phyloP scores from a whole-genome alignment of 1,140 invertebrate species.

The Eciton burchellii region DNA sequence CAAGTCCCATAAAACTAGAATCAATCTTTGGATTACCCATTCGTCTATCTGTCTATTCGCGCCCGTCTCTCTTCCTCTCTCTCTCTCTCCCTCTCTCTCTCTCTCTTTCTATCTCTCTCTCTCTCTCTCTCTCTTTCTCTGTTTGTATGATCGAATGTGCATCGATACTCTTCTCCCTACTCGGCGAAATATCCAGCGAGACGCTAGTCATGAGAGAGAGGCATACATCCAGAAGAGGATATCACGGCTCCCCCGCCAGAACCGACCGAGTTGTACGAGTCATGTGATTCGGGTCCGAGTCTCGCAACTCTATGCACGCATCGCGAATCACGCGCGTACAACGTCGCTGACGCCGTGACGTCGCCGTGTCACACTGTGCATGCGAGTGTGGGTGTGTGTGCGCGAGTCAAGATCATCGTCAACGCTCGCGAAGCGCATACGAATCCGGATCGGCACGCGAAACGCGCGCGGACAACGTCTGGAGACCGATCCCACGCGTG shows the following conservation, averaged over 20 bases:
- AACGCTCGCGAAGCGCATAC: conserved; percentile 15
- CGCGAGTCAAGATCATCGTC: conserved; percentile 28
- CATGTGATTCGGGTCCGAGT: conserved; percentile 36
- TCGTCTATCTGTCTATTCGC: too few relatives aligned
- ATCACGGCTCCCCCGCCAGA: conserved; percentile 22
- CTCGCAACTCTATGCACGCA: conserved; percentile 26
- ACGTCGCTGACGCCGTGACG: conserved; percentile 46
- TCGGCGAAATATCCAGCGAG: conserved; percentile 26
- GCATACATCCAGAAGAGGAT: conserved; percentile 42
- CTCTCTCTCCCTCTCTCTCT: not conserved
- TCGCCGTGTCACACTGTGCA: conserved; percentile 1
- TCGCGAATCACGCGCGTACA: conserved; percentile 25
- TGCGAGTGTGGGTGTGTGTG: not conserved
- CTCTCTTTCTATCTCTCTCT: not conserved
- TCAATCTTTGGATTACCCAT: not conserved
- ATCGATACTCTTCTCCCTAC: conserved; percentile 18
- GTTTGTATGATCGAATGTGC: not conserved
- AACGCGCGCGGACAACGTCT: conserved; percentile 18
- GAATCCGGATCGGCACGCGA: conserved; percentile 35
- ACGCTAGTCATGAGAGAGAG: conserved; percentile 32
- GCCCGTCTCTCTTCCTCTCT: not conserved
- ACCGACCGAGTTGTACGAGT: conserved; percentile 35
- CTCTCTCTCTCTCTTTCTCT: not conserved
- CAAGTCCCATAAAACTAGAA: not conserved
- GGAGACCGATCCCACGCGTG: not conserved